Base-by-base conservation (phyloP, 1,140 invertebrate species). In the Drosophila santomea region DNA sequence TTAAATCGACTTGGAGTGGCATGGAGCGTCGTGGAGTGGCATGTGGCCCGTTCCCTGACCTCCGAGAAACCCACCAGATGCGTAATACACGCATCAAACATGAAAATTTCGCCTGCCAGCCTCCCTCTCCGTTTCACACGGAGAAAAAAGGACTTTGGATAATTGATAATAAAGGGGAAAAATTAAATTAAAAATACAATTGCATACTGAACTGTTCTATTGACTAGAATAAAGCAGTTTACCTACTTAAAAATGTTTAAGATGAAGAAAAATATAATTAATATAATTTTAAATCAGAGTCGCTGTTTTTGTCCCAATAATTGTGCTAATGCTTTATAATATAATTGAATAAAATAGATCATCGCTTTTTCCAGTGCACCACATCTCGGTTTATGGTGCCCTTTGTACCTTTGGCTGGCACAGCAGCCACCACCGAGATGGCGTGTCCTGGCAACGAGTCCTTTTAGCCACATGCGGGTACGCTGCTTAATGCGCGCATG, bases 71-170 rank as follows among this genome's bases (percentile, higher is more conserved):
- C 73, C 66, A 84, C 60, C 84, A 88, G 84, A 88, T 88, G 84
- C 84, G 84, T 88, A 78, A 78, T 72, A 80, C 80, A 80, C 84
- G 82, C 83, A 86, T 86, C 82, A 86, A 80, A 89, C 74, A 84
- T 78, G 85, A 80, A 89, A 74, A 82, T 69, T 63, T 57, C 72
- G 74, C 45, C 61, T 74, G 52, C 66, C 25, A 50, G 35, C 52
- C 50, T 57, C 63, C 52, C 39, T 39, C 35, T 15, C 12, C 23
- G 23, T 23, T 35, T 47, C 8, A 45, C 63, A 59, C 36, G 1
- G 0, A 23, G 23, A 17, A 45, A 36, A 50, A 44, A 20, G 25
- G 4, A 17, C 2, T 11, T 10, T n/a, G 10, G 2, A 8, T 17
- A 43, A 6, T 3, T 0, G 3, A 32, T 32, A 32, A 32, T 8